phyloP scores from a whole-genome alignment of 2,888 invertebrate genomes.

The Oeneis ivallda region DNA sequence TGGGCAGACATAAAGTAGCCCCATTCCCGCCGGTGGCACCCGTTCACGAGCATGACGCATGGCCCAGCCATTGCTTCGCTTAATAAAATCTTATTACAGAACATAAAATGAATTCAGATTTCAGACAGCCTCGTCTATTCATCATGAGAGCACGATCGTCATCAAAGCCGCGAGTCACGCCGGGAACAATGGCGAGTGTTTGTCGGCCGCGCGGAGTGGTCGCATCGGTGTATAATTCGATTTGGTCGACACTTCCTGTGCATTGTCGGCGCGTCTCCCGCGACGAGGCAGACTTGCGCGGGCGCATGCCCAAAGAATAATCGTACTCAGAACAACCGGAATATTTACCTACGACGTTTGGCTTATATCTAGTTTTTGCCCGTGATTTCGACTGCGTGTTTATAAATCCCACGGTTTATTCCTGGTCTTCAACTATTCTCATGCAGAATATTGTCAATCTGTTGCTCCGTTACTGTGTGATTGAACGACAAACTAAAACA shows the following conservation, averaged over 20 bases:
- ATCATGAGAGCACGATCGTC: constrained; percentile 20
- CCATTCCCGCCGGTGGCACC: too few relatives aligned
- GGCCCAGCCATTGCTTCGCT: too few relatives aligned
- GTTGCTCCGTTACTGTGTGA: too few relatives aligned
- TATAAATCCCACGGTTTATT: too few relatives aligned
- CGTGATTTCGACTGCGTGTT: too few relatives aligned
- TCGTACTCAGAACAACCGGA: not conserved
- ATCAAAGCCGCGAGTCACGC: constrained; percentile 42
- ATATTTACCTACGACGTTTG: not conserved
- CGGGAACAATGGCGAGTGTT: constrained; percentile 64
- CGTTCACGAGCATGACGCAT: too few relatives aligned
- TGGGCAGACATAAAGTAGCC: too few relatives aligned
- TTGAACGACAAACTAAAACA: too few relatives aligned
- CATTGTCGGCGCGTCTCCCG: constrained; percentile 70
- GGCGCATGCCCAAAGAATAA: constrained; percentile 49
- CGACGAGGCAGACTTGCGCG: constrained; percentile 51
- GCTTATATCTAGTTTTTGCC: too few relatives aligned
- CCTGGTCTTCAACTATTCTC: too few relatives aligned
- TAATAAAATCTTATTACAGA: not conserved
- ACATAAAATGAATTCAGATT: constrained; percentile 8
- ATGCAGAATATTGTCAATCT: too few relatives aligned
- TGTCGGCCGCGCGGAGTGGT: constrained; percentile 54
- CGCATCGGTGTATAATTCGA: constrained; percentile 62
- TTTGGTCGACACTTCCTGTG: constrained; percentile 77
- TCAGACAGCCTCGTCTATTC: constrained; percentile 15